Evolutionary conservation across 1,140 invertebrate genomes (phyloP).

Genomic region (Drosophila erecta): DNA sequence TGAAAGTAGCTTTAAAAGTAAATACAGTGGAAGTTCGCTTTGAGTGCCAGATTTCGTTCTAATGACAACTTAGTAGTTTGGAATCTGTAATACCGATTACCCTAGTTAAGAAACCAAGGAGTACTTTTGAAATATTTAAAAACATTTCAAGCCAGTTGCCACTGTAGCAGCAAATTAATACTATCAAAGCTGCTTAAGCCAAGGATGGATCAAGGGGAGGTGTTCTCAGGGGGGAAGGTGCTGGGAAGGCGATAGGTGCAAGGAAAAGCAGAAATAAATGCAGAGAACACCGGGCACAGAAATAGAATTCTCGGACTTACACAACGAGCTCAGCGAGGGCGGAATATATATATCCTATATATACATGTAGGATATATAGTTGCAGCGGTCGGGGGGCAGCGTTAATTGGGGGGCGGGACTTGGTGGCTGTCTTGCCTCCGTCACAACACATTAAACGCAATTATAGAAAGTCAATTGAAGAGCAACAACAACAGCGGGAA

Average conservation of each 20-base stretch:
- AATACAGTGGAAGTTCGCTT: constrained; percentile 2
- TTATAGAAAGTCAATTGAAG: constrained; percentile 78
- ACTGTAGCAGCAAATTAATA: constrained; percentile 62
- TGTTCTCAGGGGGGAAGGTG: constrained; percentile 13
- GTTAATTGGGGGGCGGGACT: constrained; percentile 27
- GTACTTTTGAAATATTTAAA: background rate
- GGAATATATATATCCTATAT: background rate
- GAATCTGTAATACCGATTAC: too few species aligned
- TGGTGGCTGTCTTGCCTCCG: constrained; percentile 21
- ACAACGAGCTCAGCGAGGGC: constrained; percentile 32
- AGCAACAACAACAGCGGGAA: constrained; percentile 1
- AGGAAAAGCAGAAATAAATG: constrained; percentile 20
- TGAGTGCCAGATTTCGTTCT: background rate
- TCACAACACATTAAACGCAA: constrained; percentile 82
- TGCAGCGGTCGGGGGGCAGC: background rate
- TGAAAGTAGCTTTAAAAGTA: constrained; percentile 12
- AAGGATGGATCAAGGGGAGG: constrained; percentile 2
- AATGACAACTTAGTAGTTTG: background rate
- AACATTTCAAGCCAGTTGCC: background rate
- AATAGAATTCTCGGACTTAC: constrained; percentile 73
- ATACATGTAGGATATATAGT: background rate
- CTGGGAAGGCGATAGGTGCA: constrained; percentile 62
- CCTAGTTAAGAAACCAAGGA: too few species aligned
- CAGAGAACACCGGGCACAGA: constrained; percentile 45
- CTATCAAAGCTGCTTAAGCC: constrained; percentile 66